Evolutionary conservation across 2,113 vertebrate genomes (phyloP).

Genomic region (Ammodytes dubius): DNA sequence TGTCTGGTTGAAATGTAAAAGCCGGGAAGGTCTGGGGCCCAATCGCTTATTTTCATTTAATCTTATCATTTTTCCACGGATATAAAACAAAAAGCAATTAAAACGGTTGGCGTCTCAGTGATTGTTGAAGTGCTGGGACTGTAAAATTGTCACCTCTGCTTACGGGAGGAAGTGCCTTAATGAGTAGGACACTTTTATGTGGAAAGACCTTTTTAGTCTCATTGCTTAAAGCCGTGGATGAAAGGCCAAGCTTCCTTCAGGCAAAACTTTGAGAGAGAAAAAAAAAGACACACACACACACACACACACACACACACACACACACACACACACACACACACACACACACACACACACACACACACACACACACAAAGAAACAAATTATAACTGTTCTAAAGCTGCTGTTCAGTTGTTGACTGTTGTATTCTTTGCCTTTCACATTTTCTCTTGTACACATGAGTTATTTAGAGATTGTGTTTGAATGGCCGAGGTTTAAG

Average conservation of each 20-base stretch:
- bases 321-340: background rate
- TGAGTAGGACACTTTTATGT: constrained; percentile 90
- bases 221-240: constrained; percentile 76
- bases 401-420: constrained; percentile 84
- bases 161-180: constrained; percentile 88
- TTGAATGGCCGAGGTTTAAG: constrained; percentile 82
- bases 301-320: too few relatives aligned
- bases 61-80: constrained; percentile 25
- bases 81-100: constrained; percentile 81
- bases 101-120: constrained; percentile 82
- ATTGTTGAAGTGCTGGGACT: constrained; percentile 87
- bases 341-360: too few relatives aligned
- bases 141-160: constrained; percentile 94
- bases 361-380: constrained; percentile 37
- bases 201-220: constrained; percentile 87
- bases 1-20: constrained; percentile 16
- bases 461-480: constrained; percentile 83
- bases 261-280: constrained; percentile 70
- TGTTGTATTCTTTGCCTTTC: constrained; percentile 85
- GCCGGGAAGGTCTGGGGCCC: background rate
- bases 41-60: constrained; percentile 17
- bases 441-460: constrained; percentile 82
- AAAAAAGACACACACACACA: constrained; percentile 46
- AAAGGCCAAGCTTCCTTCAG: constrained; percentile 83
- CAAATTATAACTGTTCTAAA: constrained; percentile 55